Conservation (phyloP, 2,113 vertebrate genomes). For the Saiga tatarica region DNA sequence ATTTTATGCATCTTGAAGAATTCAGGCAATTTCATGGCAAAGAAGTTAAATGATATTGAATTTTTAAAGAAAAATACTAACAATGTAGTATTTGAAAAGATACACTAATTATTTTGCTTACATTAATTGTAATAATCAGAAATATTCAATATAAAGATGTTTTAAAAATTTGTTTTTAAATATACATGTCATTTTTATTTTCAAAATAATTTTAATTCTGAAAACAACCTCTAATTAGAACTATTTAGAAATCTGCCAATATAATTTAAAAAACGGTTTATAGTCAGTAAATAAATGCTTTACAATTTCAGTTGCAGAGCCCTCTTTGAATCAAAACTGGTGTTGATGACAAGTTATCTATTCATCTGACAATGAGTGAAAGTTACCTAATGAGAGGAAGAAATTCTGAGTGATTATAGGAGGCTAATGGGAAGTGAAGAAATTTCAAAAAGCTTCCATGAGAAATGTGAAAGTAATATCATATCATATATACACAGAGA, state of each 20-base stretch:
- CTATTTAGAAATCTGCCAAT: background rate
- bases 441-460: background rate
- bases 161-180: background rate
- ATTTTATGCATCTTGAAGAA: background rate
- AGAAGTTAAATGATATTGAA: background rate
- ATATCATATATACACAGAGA: background rate
- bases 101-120: background rate
- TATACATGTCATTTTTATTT: constrained; percentile 11
- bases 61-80: background rate
- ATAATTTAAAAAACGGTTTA: background rate
- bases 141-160: background rate
- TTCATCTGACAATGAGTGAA: background rate
- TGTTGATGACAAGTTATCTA: background rate
- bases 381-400: background rate
- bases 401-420: background rate
- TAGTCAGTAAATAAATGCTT: constrained; percentile 36
- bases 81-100: background rate
- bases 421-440: background rate
- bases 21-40: background rate
- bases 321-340: background rate
- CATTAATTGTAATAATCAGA: constrained; percentile 15
- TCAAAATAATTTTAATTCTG: constrained; percentile 32
- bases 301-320: background rate
- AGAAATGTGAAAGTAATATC: background rate
- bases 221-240: background rate